These are phyloP conservation scores for Oxygymnocypris stewartii DNA, from an alignment of 2,113 vertebrate species.

Conservation along the genomic window DNA sequence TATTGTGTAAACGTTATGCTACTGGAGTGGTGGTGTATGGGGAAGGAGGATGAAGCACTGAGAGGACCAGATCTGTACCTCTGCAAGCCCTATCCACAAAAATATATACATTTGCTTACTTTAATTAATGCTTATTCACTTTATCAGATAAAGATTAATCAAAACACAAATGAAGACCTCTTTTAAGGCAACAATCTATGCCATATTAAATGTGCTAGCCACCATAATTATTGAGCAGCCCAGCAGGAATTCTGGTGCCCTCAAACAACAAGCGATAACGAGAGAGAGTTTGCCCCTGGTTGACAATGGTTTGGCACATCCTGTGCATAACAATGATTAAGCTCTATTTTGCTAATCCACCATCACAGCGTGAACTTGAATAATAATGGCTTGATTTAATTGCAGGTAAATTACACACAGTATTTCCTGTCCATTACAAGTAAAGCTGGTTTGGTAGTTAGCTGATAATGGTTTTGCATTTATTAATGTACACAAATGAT, in stretches of 20 bases:
- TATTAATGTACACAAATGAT: constrained; percentile 28
- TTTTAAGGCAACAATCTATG: constrained; percentile 20
- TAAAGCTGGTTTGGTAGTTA: constrained; percentile 30
- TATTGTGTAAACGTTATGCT: constrained; percentile 17
- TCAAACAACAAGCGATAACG: constrained; percentile 13
- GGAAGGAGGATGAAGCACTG: no score
- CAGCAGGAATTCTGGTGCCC: neutral
- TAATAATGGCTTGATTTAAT: constrained; percentile 51
- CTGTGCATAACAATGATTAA: constrained; percentile 48
- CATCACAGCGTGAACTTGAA: constrained; percentile 39
- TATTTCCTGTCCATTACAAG: constrained; percentile 47
- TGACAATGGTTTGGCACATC: constrained; percentile 39
- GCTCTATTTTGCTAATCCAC: constrained; percentile 41
- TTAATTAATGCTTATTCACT: neutral
- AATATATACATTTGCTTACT: neutral
- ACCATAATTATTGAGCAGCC: constrained; percentile 17
- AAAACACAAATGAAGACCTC: constrained; percentile 6
- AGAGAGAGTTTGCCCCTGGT: constrained; percentile 33
- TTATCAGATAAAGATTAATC: neutral
- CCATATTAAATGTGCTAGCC: neutral
- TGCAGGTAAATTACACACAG: constrained; percentile 46
- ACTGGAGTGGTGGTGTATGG: neutral
- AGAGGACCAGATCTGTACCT: neutral
- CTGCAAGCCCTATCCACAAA: neutral
- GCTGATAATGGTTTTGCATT: constrained; percentile 34